These are phyloP conservation scores for Parelbella ahira DNA, from an alignment of 2,888 invertebrate species.

Conservation along the genomic window DNA sequence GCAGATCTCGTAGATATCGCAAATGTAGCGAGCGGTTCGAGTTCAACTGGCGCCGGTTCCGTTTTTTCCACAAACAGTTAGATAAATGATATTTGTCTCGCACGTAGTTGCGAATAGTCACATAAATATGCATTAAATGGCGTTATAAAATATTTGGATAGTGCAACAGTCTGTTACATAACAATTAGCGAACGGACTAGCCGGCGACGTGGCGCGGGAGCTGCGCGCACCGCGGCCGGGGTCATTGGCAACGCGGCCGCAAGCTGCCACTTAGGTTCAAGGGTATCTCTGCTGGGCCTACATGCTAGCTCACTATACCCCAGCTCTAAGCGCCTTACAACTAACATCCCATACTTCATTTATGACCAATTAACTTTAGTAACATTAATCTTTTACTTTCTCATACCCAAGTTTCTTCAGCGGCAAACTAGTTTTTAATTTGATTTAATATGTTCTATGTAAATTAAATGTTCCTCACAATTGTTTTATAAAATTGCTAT, in stretches of 20 bases:
- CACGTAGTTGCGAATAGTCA: constrained; percentile 23
- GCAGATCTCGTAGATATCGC: constrained; percentile 22
- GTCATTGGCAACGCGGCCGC: constrained; percentile 82
- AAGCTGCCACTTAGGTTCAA: constrained; percentile 81
- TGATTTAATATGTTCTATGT: too few species aligned
- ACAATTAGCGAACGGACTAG: constrained; percentile 66
- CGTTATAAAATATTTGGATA: constrained; percentile 49
- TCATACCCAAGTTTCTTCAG: too few species aligned
- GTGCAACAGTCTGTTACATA: constrained; percentile 69
- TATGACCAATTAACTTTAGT: too few species aligned
- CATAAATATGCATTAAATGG: constrained; percentile 24
- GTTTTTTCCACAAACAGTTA: constrained; percentile 27
- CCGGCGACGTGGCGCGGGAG: constrained; percentile 36
- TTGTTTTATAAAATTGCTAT: too few species aligned
- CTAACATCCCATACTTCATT: background rate
- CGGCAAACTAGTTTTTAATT: too few species aligned
- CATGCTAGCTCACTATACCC: constrained; percentile 43
- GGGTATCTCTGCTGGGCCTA: constrained; percentile 69
- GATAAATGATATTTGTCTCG: constrained; percentile 23
- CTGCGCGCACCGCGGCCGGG: constrained; percentile 78
- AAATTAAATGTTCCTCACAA: too few species aligned
- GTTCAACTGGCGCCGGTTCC: constrained; percentile 11
- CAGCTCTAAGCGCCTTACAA: background rate
- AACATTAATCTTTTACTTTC: too few species aligned
- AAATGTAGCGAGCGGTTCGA: constrained; percentile 12